A percentile compares a stretch with the other conserved stretches of the same genome.
phyloP scores from a whole-genome alignment of 2,113 vertebrate genomes.

The Apus apus region DNA sequence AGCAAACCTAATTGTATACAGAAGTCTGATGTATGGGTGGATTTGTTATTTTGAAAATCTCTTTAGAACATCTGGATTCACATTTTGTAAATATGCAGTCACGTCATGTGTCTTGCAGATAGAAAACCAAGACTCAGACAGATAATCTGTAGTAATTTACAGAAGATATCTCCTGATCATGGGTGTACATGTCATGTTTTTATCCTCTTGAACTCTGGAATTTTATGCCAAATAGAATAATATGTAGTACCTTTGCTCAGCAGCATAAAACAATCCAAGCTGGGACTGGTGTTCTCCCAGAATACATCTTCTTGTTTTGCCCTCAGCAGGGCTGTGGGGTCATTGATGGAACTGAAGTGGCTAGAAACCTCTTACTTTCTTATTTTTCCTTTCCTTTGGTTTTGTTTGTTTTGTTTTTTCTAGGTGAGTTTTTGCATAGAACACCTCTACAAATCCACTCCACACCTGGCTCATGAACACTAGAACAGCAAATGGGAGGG shows the following conservation, averaged over 20 bases:
- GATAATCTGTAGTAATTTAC: background rate
- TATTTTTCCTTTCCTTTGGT: background rate
- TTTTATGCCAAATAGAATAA: background rate
- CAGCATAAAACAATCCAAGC: background rate
- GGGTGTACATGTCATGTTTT: background rate
- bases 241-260: background rate
- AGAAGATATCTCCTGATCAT: background rate
- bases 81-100: background rate
- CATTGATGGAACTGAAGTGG: background rate
- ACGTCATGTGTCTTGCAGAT: background rate
- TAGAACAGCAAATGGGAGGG: background rate
- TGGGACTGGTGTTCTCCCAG: background rate
- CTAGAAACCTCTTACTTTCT: background rate
- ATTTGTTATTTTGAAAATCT: background rate
- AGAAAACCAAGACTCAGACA: background rate
- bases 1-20: background rate
- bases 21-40: background rate
- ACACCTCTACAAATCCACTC: background rate
- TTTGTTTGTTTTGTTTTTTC: too few relatives aligned
- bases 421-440: background rate
- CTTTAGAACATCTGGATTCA: background rate
- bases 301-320: background rate
- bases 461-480: background rate
- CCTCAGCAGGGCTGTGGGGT: background rate
- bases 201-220: background rate